Base-by-base conservation (phyloP, 1,140 invertebrate genomes). In the Bombus fervidus region DNA sequence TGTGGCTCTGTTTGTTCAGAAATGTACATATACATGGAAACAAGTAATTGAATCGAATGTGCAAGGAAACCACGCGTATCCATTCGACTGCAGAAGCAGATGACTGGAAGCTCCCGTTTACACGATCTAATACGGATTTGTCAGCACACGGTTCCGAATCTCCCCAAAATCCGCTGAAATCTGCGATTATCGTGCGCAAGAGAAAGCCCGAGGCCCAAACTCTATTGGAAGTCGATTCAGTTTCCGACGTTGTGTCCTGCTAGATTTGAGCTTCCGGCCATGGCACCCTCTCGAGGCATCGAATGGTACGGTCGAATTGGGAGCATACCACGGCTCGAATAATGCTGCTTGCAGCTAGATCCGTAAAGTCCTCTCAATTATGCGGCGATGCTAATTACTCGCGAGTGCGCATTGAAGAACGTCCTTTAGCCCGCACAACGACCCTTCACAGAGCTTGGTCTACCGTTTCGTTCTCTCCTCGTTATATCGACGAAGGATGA, bases 301-400 rank as follows among this genome's bases (percentile, higher is more conserved):
- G 81, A 83, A 81, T 87, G 72, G 82, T 76, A 80, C 75, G 82
- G 71, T 77, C 81, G 86, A 90, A 88, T 90, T 75, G 83, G 69
- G 76, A 85, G 62, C 89, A 85, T 86, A 86, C 82, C 76, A 69
- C 9, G 13, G 41, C 81, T 39, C 62, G 90, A 91, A 91, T 89
- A 91, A 91, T 91, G 87, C 89, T 53, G 76, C 68, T 81, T 74
- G 37, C 39, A 71, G 80, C 84, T 47, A 86, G 81, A 89, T 87
- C 85, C 83, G 81, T 86, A 88, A 91, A 93, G 92, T 92, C 89
- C 91, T 91, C 87, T 93, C 89, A 91, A 93, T 93, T 93, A 92
- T 92, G 89, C 91, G 88, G 87, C 87, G 87, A 92, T 92, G 91
- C 92, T 93, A 93, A 93, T 93, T 93, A 93, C 87, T 92, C 86